phyloP scores from a whole-genome alignment of 2,888 invertebrate genomes.

The Aricia artaxerxes region DNA sequence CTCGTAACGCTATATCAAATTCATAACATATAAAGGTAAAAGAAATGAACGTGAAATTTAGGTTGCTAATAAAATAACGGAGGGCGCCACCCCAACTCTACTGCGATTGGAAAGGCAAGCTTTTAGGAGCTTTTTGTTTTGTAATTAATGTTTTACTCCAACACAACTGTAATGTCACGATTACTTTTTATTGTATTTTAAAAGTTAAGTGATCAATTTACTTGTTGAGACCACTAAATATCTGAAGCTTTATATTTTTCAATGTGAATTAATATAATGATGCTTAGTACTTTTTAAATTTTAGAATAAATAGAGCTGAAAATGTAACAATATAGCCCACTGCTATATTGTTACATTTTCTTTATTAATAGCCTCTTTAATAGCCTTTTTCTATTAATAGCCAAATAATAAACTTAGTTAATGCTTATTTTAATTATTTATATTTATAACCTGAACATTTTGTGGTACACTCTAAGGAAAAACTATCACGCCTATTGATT shows the following conservation, averaged over 20 bases:
- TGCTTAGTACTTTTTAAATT: no score
- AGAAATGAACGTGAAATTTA: slow-evolving; percentile 64
- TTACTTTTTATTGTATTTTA: slow-evolving; percentile 26
- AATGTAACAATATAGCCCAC: no score
- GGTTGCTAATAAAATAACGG: slow-evolving; percentile 65
- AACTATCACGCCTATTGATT: no score
- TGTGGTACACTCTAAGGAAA: no score
- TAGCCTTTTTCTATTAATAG: no score
- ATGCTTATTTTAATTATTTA: no score
- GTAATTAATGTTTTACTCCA: slow-evolving; percentile 62
- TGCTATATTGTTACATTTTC: no score
- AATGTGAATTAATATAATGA: neutral
- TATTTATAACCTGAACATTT: no score
- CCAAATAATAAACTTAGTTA: no score
- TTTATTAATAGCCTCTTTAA: no score
- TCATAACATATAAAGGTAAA: slow-evolving; percentile 39
- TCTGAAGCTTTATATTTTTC: neutral
- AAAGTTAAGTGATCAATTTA: neutral
- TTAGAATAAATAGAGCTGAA: no score
- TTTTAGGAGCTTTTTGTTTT: slow-evolving; percentile 79
- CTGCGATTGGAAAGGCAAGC: slow-evolving; percentile 73
- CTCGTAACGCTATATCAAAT: slow-evolving; percentile 28
- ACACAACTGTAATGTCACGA: slow-evolving; percentile 34
- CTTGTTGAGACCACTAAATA: neutral
- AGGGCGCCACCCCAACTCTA: slow-evolving; percentile 74